Conservation (phyloP, 2,113 vertebrate genomes). For the Lagopus leucura region DNA sequence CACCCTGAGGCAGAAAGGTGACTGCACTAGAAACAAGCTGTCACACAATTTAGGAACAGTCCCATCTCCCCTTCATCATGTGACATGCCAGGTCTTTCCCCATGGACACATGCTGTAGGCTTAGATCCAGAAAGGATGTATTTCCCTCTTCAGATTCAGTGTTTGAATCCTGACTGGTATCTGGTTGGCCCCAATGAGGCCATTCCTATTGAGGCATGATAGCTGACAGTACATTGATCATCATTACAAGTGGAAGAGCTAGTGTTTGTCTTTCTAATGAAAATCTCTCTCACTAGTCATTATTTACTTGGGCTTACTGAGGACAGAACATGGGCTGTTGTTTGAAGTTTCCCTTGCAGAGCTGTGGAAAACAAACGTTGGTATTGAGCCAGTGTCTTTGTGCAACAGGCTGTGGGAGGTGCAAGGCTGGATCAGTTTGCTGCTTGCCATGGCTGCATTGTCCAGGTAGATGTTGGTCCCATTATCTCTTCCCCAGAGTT, state of each 20-base stretch:
- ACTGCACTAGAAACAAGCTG: neutral
- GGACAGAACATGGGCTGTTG: neutral
- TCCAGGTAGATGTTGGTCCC: neutral
- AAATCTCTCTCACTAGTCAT: neutral
- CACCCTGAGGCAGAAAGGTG: neutral
- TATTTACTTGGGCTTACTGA: neutral
- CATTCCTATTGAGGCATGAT: neutral
- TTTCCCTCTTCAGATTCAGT: neutral
- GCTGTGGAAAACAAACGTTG: neutral
- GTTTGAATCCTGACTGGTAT: neutral
- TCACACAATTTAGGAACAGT: neutral
- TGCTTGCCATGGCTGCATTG: fast-evolving
- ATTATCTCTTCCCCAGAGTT: neutral
- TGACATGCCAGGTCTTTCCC: neutral
- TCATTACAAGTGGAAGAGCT: too few relatives aligned
- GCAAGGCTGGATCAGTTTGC: neutral
- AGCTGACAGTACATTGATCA: neutral
- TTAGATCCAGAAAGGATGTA: neutral
- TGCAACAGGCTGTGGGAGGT: neutral
- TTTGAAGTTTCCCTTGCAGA: fast-evolving
- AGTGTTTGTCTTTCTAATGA: neutral
- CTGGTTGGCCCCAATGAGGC: neutral
- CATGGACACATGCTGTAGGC: neutral
- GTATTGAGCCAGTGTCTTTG: neutral
- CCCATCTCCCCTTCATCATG: neutral